A percentile compares a stretch with the other conserved stretches of the same genome.
These are phyloP conservation scores for Hoplodrina blanda DNA, from an alignment of 2,888 invertebrate genomes.

Conservation along the genomic window DNA sequence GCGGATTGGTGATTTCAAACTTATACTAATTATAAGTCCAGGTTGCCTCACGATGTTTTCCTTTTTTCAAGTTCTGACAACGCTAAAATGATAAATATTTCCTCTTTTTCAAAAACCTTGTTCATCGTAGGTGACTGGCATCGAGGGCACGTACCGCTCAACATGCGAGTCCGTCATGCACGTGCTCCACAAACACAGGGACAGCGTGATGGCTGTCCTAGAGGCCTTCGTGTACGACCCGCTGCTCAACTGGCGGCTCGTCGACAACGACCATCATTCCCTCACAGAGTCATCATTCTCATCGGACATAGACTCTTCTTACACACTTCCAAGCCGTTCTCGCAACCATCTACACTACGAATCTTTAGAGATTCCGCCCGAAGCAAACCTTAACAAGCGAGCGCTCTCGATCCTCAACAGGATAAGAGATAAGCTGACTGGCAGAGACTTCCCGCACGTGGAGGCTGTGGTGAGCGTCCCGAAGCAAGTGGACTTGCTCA, in stretches of 20 bases:
- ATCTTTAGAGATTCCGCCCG: constrained; percentile 91
- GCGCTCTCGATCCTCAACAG: constrained; percentile 97
- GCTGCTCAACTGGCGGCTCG: constrained; percentile 98
- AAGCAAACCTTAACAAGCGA: constrained; percentile 96
- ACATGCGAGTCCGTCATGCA: constrained; percentile 99
- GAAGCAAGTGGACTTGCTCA: constrained; percentile 97
- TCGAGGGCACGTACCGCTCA: constrained; percentile 98
- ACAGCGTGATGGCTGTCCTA: constrained; percentile 99
- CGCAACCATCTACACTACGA: constrained; percentile 83
- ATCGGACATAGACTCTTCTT: constrained; percentile 83
- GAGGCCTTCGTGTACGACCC: constrained; percentile 99
- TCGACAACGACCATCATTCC: constrained; percentile 83
- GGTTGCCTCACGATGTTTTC: no score
- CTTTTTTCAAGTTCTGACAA: no score
- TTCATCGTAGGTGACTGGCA: constrained; percentile 94
- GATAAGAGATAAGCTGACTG: constrained; percentile 98
- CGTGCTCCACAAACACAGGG: constrained; percentile 97
- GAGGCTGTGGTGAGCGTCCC: constrained; percentile 95
- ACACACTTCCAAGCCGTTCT: constrained; percentile 82
- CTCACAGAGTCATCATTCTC: constrained; percentile 84
- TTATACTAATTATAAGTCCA: no score
- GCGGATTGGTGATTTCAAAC: no score
- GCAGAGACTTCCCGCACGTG: constrained; percentile 95
- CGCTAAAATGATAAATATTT: not conserved
- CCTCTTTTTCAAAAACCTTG: not conserved